Conservation (phyloP, 2,113 vertebrate species). For the Gasterosteus nipponicus region DNA sequence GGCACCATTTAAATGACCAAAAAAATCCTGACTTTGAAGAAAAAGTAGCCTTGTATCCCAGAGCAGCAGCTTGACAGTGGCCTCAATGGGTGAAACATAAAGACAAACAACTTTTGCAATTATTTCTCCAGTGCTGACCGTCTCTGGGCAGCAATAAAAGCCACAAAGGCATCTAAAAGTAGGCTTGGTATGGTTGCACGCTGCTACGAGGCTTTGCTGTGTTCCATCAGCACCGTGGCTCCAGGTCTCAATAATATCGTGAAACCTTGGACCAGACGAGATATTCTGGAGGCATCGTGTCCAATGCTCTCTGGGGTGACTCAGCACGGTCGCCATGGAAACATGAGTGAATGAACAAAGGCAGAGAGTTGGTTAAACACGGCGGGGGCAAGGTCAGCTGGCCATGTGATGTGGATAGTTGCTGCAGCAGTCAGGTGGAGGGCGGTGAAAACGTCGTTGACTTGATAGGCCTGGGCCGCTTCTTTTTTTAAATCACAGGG, state of each 20-base stretch:
- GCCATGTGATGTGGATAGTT: conserved; percentile 75
- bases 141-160: conserved; percentile 44
- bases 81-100: conserved; percentile 46
- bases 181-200: conserved; percentile 2
- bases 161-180: conserved; percentile 15
- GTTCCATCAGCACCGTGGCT: conserved; percentile 76
- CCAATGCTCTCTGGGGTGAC: conserved; percentile 80
- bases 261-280: conserved; percentile 31
- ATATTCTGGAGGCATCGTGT: conserved; percentile 76
- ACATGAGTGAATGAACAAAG: conserved; percentile 70
- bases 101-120: conserved; percentile 23
- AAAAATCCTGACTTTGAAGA: conserved; percentile 23
- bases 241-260: conserved; percentile 26
- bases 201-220: conserved; percentile 69
- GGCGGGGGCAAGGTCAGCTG: conserved; percentile 85
- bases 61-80: conserved; percentile 34
- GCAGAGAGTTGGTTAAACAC: conserved; percentile 86
- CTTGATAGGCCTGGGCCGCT: conserved; percentile 8
- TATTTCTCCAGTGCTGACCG: conserved; percentile 18
- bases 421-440: conserved; percentile 17
- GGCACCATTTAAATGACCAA: conserved; percentile 48
- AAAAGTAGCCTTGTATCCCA: conserved; percentile 21
- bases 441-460: conserved; percentile 18
- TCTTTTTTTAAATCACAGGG: not conserved
- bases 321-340: conserved; percentile 79